Percentiles rank a stretch among this genome's conserved stretches.
Conservation (phyloP, 2,888 invertebrate genomes). For the Caenorhabditis sinica region DNA sequence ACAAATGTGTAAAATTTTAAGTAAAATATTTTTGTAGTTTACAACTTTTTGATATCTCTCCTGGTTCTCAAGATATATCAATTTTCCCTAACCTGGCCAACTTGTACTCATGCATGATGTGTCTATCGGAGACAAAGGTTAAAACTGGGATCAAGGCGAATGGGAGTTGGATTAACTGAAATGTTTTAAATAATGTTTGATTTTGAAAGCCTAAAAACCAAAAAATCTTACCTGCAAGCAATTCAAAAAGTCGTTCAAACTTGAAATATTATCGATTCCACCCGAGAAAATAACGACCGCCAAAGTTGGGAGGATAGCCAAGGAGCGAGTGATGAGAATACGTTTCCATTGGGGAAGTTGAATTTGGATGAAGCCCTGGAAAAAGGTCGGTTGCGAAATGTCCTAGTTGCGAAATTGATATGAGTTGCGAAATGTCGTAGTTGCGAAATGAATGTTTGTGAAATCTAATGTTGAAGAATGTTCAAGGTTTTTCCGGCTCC, state of each 20-base stretch:
- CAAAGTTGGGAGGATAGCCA: slow-evolving; percentile 88
- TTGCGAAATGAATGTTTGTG: too few relatives aligned
- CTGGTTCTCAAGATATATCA: not conserved
- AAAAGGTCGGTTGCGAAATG: too few relatives aligned
- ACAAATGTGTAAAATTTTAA: not conserved
- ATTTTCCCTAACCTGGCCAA: slow-evolving; percentile 88
- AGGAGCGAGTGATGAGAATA: slow-evolving; percentile 89
- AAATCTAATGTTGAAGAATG: not conserved
- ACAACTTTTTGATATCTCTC: not conserved
- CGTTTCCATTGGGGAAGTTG: slow-evolving; percentile 92
- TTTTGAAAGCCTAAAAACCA: not conserved
- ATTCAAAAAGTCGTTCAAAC: slow-evolving; percentile 92
- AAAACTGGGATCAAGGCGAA: slow-evolving; percentile 85
- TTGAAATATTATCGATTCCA: slow-evolving; percentile 78
- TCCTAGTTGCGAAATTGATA: too few relatives aligned
- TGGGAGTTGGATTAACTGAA: slow-evolving; percentile 91
- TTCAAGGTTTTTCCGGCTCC: not conserved
- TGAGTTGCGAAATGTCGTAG: too few relatives aligned
- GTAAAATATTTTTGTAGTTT: not conserved
- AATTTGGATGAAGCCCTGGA: slow-evolving; percentile 89
- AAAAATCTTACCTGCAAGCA: slow-evolving; percentile 86
- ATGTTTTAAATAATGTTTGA: not conserved
- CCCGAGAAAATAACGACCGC: slow-evolving; percentile 84
- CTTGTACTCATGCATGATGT: slow-evolving; percentile 91
- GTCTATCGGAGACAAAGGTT: slow-evolving; percentile 90